phyloP scores from a whole-genome alignment of 2,888 invertebrate species.

The Lagria hirta region DNA sequence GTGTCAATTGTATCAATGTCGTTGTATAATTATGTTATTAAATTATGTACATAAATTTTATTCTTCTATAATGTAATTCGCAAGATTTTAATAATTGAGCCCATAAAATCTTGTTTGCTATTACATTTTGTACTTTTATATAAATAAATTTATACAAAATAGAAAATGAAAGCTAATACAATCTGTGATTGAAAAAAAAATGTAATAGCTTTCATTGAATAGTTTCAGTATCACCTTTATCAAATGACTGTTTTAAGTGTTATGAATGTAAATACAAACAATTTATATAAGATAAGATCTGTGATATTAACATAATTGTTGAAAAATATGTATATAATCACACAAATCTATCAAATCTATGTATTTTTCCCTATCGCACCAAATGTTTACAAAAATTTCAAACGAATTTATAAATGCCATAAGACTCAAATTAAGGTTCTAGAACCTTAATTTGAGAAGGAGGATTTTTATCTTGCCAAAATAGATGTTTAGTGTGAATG shows the following conservation, averaged over 20 bases:
- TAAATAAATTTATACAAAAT: slow-evolving; percentile 13
- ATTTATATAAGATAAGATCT: slow-evolving; percentile 36
- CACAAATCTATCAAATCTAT: slow-evolving; percentile 18
- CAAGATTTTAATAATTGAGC: slow-evolving; percentile 46
- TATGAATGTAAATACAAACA: slow-evolving; percentile 30
- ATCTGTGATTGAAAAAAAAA: slow-evolving; percentile 1
- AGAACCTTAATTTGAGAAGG: slow-evolving; percentile 14
- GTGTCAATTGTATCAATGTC: slow-evolving; percentile 12
- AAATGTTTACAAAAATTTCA: slow-evolving; percentile 10
- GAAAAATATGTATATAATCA: slow-evolving; percentile 26
- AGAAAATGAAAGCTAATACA: slow-evolving; percentile 12
- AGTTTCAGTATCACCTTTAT: slow-evolving; percentile 16
- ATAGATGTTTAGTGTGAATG: slow-evolving; percentile 21
- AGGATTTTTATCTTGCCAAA: slow-evolving; percentile 17
- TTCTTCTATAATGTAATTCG: slow-evolving; percentile 27
- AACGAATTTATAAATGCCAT: slow-evolving; percentile 3
- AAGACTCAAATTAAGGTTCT: slow-evolving; percentile 14
- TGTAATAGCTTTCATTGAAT: slow-evolving; percentile 17
- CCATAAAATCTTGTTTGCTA: slow-evolving; percentile 43
- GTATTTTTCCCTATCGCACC: slow-evolving; percentile 18
- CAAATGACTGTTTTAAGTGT: slow-evolving; percentile 21
- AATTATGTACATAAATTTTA: slow-evolving; percentile 24
- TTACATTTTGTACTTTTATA: slow-evolving; percentile 28
- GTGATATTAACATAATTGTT: slow-evolving; percentile 41
- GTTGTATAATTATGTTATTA: slow-evolving; percentile 8